phyloP scores from a whole-genome alignment of 2,888 invertebrate species.

The Rhopalosiphum nymphaeae region DNA sequence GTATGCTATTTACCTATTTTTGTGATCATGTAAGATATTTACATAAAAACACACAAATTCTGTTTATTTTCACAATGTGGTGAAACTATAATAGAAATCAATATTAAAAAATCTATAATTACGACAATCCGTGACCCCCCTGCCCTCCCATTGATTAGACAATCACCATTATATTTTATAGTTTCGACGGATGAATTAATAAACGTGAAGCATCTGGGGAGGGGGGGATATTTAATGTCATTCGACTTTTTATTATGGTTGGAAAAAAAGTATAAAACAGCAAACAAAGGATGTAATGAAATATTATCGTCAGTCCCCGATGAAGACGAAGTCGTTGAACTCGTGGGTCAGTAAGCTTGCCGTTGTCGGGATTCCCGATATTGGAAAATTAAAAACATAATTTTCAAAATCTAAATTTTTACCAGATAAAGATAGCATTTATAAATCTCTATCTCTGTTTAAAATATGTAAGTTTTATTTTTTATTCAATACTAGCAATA shows the following conservation, averaged over 20 bases:
- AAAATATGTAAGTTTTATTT: background rate
- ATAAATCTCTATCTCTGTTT: background rate
- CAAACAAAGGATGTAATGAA: background rate
- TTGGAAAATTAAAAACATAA: background rate
- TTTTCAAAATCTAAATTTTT: background rate
- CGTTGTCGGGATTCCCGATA: background rate
- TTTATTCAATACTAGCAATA: background rate
- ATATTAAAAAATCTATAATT: background rate
- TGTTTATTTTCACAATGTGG: background rate
- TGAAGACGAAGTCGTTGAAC: background rate
- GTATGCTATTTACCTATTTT: background rate
- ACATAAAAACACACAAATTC: background rate
- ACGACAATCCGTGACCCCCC: background rate
- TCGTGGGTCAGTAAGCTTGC: background rate
- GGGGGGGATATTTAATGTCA: background rate
- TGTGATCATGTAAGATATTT: background rate
- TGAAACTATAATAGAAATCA: background rate
- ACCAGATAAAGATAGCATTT: background rate
- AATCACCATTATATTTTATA: background rate
- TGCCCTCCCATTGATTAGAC: background rate
- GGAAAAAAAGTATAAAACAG: background rate
- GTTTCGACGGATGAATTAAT: background rate
- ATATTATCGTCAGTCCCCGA: background rate
- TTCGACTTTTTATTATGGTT: background rate
- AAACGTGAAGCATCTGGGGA: background rate